A percentile compares a stretch with the other conserved stretches of the same genome.
Evolutionary conservation across 2,113 vertebrate species (phyloP).

Genomic region (Catharus fuscescens): DNA sequence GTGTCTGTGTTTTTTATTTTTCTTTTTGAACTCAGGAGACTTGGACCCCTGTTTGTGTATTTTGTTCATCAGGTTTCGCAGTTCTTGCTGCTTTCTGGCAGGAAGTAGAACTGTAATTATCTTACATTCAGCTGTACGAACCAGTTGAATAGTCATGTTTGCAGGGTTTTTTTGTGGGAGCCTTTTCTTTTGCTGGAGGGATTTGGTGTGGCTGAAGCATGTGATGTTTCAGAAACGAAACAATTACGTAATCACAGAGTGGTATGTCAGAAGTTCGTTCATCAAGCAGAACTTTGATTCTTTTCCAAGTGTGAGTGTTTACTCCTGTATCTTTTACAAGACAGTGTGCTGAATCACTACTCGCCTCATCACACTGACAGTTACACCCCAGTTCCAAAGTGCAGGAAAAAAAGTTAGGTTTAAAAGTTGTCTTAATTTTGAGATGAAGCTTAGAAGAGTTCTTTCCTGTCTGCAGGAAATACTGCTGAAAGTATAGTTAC

Average conservation of each 20-base stretch:
- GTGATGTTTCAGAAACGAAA: slow-evolving; percentile 49
- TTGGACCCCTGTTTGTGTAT: background rate
- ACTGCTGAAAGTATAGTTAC: background rate
- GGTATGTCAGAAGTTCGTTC: slow-evolving; percentile 38
- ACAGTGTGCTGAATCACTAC: background rate
- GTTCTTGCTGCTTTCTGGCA: background rate
- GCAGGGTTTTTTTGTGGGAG: background rate
- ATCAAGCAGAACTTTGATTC: slow-evolving; percentile 30
- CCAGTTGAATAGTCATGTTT: background rate
- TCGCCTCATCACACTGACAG: background rate
- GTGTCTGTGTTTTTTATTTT: background rate
- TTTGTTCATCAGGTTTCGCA: background rate
- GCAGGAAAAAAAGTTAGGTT: background rate
- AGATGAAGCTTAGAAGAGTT: background rate
- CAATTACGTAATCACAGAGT: slow-evolving; percentile 20
- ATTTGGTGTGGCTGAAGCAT: slow-evolving; percentile 44
- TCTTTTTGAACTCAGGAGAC: background rate
- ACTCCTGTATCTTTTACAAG: background rate
- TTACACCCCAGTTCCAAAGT: background rate
- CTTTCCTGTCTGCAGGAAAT: background rate
- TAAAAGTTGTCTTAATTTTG: background rate
- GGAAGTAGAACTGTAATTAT: background rate
- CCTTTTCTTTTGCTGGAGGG: slow-evolving; percentile 5
- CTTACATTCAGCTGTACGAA: background rate
- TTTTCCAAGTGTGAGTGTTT: background rate